Evolutionary conservation across 2,113 vertebrate genomes (phyloP).

Genomic region (Himantopus leucocephalus): DNA sequence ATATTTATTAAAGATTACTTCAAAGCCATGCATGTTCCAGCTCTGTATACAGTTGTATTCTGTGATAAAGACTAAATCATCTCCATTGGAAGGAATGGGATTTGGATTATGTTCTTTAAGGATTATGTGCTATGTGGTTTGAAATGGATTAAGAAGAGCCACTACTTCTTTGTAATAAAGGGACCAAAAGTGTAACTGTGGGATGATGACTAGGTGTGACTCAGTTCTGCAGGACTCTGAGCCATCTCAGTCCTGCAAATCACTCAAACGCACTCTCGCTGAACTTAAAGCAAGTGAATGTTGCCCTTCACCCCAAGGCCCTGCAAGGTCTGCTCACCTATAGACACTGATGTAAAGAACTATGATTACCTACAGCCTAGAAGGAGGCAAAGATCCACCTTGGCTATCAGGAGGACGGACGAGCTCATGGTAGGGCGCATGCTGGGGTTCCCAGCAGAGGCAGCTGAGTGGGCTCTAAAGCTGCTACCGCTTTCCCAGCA

Average conservation of each 20-base stretch:
- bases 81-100: background rate
- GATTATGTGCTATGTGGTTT: background rate
- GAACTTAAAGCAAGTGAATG: background rate
- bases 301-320: background rate
- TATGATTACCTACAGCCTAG: background rate
- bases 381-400: background rate
- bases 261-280: background rate
- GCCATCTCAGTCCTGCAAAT: background rate
- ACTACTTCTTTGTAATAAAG: background rate
- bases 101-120: background rate
- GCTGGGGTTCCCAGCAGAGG: background rate
- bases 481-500: background rate
- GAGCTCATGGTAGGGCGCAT: rapidly evolving
- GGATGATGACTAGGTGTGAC: background rate
- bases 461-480: background rate
- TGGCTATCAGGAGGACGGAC: background rate
- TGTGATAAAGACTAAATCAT: background rate
- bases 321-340: background rate
- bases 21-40: background rate
- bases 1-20: background rate
- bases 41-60: background rate
- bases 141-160: background rate
- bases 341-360: background rate
- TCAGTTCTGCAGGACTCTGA: background rate
- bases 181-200: background rate